Evolutionary conservation across 64 coral and sea anemone genomes (phyloP), one percentile per base, ranked within the genome.

Genomic region (Trachythela sp.): DNA sequence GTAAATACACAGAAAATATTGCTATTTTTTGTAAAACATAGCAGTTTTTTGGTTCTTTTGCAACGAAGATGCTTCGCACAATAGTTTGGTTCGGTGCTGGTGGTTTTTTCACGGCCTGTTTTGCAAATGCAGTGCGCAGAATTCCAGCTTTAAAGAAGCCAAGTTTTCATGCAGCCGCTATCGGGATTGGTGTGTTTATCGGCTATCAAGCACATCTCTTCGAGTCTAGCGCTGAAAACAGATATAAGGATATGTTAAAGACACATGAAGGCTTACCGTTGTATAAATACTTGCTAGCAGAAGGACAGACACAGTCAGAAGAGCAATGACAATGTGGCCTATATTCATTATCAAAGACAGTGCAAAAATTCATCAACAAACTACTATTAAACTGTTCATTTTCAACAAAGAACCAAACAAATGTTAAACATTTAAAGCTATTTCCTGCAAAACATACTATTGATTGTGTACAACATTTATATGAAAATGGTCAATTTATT

Each of bases 121-220:
- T 80, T 80, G 26, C 75, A 2, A 80, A 80, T 39, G 75, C 75
- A 37, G 75, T 35, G 26, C 75, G 75, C 75, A 35, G 75, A 37
- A 39, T 80, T 37, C 75, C 75, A 18, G 75, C 30, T 36, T 80
- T 80, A 18, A 80, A 80, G 18, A 80, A 80, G 13, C 75, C 75
- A 37, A 39, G 75, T 80, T 80, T 80, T 37, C 75, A 80, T 39
- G 33, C 37, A 18, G 15, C 34, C 10, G 37, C 75, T 37, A 80
- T 22, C 13, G 75, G 75, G 15, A 35, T 80, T 36, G 75, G 75
- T 8, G 13, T 80, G 2, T 80, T 80, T 8, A 37, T 80, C 9
- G 75, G 75, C 13, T 80, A 80, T 80, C 75, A 80, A 80, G 75
- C 75, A 34, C 75, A 80, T 80, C 75, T 80, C 13, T 80, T 80